Conservation (phyloP, 1,140 invertebrate genomes). For the Tribolium castaneum region DNA sequence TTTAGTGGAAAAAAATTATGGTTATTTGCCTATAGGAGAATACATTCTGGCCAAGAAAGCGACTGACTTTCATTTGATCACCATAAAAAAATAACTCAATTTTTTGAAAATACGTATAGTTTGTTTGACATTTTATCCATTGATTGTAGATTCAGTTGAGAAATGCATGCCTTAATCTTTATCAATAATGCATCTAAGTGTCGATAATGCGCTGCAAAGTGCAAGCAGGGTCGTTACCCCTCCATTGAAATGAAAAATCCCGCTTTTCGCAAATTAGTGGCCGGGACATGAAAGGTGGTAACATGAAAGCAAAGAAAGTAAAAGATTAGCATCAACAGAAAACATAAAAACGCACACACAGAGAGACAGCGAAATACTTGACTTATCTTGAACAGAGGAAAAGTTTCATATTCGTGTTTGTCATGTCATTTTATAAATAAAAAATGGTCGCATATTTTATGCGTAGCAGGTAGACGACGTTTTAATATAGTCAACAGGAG, state of each 20-base stretch:
- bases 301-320: conserved; percentile 9
- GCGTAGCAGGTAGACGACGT: not conserved
- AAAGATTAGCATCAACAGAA: conserved; percentile 15
- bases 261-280: not conserved
- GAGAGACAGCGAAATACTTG: not conserved
- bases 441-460: conserved; percentile 4
- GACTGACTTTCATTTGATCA: too few species aligned
- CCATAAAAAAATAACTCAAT: too few species aligned
- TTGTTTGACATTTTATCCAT: too few species aligned
- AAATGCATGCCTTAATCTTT: too few species aligned
- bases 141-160: too few species aligned
- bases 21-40: too few species aligned
- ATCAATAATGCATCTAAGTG: not conserved
- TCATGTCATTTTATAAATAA: conserved; percentile 1
- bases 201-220: not conserved
- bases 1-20: too few species aligned
- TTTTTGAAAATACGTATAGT: too few species aligned
- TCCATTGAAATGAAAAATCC: not conserved
- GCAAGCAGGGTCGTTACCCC: not conserved
- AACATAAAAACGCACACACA: not conserved
- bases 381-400: not conserved
- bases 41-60: too few species aligned
- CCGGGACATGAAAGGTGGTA: not conserved
- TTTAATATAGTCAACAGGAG: conserved; percentile 19
- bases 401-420: conserved; percentile 15